Conservation (phyloP, 2,113 vertebrate species). For the Barnardius zonarius region DNA sequence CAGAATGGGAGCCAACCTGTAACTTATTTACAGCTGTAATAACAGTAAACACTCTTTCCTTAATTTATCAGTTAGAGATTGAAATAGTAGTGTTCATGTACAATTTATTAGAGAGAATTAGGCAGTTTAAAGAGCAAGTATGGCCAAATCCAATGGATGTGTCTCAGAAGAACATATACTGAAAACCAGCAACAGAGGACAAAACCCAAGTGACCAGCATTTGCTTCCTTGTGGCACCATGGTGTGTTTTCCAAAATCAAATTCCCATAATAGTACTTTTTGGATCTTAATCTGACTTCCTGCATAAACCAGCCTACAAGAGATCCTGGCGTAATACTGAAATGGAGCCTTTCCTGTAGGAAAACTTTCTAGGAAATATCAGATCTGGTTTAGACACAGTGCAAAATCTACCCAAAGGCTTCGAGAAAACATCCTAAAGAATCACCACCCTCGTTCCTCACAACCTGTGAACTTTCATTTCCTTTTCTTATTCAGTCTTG, state of each 20-base stretch:
- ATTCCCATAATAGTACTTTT: background rate
- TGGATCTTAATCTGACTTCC: background rate
- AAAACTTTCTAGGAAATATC: background rate
- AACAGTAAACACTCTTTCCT: background rate
- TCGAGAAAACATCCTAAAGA: background rate
- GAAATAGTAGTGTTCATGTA: background rate
- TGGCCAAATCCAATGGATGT: background rate
- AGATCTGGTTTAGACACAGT: background rate
- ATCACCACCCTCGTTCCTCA: background rate
- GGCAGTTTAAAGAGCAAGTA: background rate
- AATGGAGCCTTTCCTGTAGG: background rate
- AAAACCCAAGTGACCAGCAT: background rate
- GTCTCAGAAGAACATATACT: background rate
- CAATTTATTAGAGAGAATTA: background rate
- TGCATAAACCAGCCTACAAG: background rate
- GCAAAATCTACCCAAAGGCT: background rate
- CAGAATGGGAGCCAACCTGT: background rate
- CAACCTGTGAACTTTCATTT: background rate
- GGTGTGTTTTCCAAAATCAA: background rate
- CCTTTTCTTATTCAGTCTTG: background rate
- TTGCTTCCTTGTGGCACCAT: background rate
- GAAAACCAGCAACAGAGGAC: background rate
- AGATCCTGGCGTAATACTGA: background rate
- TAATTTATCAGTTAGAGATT: background rate
- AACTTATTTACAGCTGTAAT: background rate